Conservation (phyloP, 1,140 invertebrate species). For the Leptinotarsa lineolata region DNA sequence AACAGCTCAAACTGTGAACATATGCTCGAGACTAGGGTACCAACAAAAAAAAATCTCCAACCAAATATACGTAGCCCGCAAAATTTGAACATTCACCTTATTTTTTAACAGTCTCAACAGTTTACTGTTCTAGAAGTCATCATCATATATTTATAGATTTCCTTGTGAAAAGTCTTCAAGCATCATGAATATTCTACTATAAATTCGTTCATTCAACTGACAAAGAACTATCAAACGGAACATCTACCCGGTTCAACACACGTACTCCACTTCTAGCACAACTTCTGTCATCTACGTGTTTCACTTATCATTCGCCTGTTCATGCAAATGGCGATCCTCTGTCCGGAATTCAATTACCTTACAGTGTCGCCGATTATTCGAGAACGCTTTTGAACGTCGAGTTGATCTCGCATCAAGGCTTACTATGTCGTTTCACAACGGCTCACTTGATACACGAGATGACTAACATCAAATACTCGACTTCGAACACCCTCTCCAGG, state of each 20-base stretch:
- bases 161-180: no score
- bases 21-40: no score
- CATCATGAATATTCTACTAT: no score
- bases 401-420: not conserved
- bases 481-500: slow-evolving; percentile 4
- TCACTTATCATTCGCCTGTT: not conserved
- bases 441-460: slow-evolving; percentile 7
- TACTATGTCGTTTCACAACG: slow-evolving; percentile 5
- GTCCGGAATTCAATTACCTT: slow-evolving; percentile 1
- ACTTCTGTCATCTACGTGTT: slow-evolving; percentile 2
- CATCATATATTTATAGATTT: no score
- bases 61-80: no score
- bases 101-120: no score
- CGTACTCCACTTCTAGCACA: not conserved
- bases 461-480: slow-evolving; percentile 3
- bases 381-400: not conserved
- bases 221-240: no score
- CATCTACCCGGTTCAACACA: not conserved
- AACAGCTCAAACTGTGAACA: no score
- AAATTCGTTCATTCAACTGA: no score
- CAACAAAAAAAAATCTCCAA: no score
- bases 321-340: slow-evolving; percentile 5
- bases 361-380: slow-evolving; percentile 7
- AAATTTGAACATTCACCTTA: no score
- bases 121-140: no score